phyloP scores from a whole-genome alignment of 2,888 invertebrate species.

The Smittia aterrima region DNA sequence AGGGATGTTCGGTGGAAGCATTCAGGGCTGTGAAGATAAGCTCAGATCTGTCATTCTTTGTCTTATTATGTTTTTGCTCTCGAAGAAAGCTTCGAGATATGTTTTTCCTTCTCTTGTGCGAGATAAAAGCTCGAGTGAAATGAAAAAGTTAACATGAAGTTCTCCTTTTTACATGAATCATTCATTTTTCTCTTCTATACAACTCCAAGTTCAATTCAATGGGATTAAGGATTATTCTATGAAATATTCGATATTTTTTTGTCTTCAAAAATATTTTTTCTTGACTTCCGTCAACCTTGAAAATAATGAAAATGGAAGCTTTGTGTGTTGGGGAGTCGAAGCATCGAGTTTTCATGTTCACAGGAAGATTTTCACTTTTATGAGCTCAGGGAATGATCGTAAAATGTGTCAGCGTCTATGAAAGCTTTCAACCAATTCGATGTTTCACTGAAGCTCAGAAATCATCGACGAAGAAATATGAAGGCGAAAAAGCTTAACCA shows the following conservation, averaged over 20 bases:
- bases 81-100: not conserved
- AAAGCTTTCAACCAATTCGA: no score
- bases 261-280: not conserved
- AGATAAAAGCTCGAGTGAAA: not conserved
- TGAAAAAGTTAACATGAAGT: not conserved
- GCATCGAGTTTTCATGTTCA: not conserved
- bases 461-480: no score
- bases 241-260: not conserved
- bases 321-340: not conserved
- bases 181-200: not conserved
- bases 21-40: not conserved
- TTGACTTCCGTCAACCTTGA: not conserved
- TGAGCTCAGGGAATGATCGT: no score
- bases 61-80: not conserved
- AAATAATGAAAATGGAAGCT: conserved; percentile 1
- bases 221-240: conserved; percentile 1
- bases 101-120: not conserved
- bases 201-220: not conserved
- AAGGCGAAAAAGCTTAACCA: no score
- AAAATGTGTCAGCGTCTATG: no score
- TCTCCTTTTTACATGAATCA: not conserved
- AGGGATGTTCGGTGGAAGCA: not conserved
- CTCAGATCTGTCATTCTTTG: conserved; percentile 12
- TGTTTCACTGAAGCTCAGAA: no score
- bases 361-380: no score